These are phyloP conservation scores for Aspidoscelis tigris DNA, from an alignment of 2,113 vertebrate species.

Conservation along the genomic window DNA sequence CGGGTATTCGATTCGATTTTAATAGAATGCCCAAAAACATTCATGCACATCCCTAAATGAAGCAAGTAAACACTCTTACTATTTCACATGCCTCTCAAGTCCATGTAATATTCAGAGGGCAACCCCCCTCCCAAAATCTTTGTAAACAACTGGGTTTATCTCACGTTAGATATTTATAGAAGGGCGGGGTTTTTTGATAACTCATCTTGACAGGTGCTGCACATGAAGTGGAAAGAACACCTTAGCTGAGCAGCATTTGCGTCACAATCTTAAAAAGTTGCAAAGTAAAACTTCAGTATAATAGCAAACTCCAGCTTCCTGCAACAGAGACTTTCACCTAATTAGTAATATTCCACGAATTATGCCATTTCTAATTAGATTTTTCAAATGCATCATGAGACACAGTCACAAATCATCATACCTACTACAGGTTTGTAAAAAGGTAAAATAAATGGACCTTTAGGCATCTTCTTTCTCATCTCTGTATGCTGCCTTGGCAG, in stretches of 20 bases:
- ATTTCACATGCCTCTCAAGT: neutral
- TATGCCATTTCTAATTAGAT: conserved; percentile 33
- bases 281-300: neutral
- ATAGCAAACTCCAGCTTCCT: neutral
- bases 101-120: neutral
- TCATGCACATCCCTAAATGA: neutral
- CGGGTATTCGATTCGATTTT: no score
- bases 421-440: conserved; percentile 29
- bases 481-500: neutral
- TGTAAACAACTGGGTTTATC: neutral
- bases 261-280: neutral
- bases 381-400: conserved; percentile 28
- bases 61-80: neutral
- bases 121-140: neutral
- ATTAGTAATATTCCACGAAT: conserved; percentile 4
- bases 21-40: no score
- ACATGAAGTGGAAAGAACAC: neutral
- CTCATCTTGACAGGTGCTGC: neutral
- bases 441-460: conserved; percentile 15
- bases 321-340: neutral
- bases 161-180: neutral
- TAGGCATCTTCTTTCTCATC: conserved; percentile 28
- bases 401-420: conserved; percentile 21
- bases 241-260: neutral
- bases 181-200: neutral